A percentile compares a stretch with the other conserved stretches of the same genome.
These are phyloP conservation scores for Campylorhamphus procurvoides DNA, from an alignment of 2,113 vertebrate genomes.

Conservation along the genomic window DNA sequence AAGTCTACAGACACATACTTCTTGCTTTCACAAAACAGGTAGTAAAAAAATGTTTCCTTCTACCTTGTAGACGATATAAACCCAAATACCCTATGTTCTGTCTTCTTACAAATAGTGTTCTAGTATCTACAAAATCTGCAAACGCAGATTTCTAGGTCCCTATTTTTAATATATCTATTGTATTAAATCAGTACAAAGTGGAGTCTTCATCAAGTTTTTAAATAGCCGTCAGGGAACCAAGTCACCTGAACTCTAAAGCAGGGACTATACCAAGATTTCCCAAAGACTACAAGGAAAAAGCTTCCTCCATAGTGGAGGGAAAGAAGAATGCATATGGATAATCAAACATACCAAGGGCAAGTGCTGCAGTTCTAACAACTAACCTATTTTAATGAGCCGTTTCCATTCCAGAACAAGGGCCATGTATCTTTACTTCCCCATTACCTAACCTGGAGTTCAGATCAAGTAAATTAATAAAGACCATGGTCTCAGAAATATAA, in stretches of 20 bases:
- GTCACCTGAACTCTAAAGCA: not conserved
- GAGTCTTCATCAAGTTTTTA: not conserved
- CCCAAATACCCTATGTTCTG: not conserved
- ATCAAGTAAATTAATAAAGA: not conserved
- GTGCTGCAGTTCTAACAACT: not conserved
- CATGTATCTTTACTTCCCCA: not conserved
- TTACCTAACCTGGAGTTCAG: not conserved
- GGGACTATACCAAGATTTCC: not conserved
- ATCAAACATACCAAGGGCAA: not conserved
- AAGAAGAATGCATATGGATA: not conserved
- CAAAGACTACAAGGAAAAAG: not conserved
- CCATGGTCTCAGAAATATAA: not conserved
- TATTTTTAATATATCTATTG: not conserved
- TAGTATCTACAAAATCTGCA: not conserved
- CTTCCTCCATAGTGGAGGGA: not conserved
- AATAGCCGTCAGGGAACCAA: not conserved
- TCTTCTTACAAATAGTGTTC: not conserved
- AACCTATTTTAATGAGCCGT: not conserved
- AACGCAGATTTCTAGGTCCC: not conserved
- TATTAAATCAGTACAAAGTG: not conserved
- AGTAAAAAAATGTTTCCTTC: not conserved
- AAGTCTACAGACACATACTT: not conserved
- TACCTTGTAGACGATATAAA: not conserved
- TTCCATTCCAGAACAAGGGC: not conserved
- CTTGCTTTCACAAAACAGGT: not conserved